Evolutionary conservation across 2,888 invertebrate genomes (phyloP), one percentile per base, ranked within the genome.

Genomic region (Lithosia quadra): DNA sequence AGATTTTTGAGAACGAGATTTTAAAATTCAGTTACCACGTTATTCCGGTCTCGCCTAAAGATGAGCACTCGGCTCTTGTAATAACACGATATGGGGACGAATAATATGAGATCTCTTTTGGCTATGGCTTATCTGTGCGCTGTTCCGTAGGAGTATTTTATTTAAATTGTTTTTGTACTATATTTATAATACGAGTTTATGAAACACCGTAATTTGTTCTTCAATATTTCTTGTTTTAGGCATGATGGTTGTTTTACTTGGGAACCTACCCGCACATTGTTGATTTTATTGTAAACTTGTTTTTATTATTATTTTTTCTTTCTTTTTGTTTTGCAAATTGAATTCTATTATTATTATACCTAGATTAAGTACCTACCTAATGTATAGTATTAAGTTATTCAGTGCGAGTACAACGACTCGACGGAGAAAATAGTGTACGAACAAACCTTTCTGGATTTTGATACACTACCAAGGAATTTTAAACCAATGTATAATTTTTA

Each of bases 31-130:
- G 66, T 71, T 86, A 83, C 85, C 18, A 64, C 55, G 74, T 82
- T 80, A 68, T 79, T 62, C 63, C 64, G n/a, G 39, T 69, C 64
- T 60, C 59, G 75, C 73, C 36, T 67, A 73, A 60, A 64, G 77
- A 81, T 78, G 78, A 85, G 77, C 84, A 78, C 82, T 84, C 82
- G 76, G 73, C 87, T 86, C 86, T 90, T 90, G 90, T 87, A 91
- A 91, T 90, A 91, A 90, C 88, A 91, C 80, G 91, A 90, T 90
- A 91, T 86, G 87, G 80, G 84, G 81, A 86, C 82, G 86, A 84
- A 85, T 88, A 88, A 90, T 90, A 88, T 84, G 84, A 85, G 85
- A 87, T 86, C 86, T 87, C 89, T 89, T 90, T 91, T 89, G 86
- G 80, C 86, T 82, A 74, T 64, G 76, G 84, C 81, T 86, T 82